These are phyloP conservation scores for Sceloporus undulatus DNA, from an alignment of 2,113 vertebrate genomes.

Conservation along the genomic window DNA sequence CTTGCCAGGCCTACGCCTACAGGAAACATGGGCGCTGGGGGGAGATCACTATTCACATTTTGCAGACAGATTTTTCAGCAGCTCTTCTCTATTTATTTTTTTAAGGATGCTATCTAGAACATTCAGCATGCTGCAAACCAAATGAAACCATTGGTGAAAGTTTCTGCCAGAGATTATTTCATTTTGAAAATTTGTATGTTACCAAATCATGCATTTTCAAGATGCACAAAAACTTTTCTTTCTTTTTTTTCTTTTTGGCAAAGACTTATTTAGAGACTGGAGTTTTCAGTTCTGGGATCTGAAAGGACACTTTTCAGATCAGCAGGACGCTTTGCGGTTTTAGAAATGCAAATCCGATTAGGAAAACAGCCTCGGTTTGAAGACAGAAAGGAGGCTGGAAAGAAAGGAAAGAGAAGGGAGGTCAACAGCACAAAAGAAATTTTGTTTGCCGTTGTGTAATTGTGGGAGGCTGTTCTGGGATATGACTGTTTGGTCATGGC, in stretches of 20 bases:
- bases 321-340: not conserved
- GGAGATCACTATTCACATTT: not conserved
- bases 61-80: not conserved
- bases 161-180: not conserved
- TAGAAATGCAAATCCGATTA: slow-evolving; percentile 70
- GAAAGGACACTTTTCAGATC: not conserved
- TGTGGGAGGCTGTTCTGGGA: not conserved
- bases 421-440: slow-evolving; percentile 49
- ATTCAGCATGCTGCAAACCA: not conserved
- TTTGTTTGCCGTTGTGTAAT: slow-evolving; percentile 37
- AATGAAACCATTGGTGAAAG: fast-evolving
- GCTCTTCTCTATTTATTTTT: not conserved
- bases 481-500: not conserved
- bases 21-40: not conserved
- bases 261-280: not conserved
- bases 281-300: not conserved
- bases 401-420: not conserved
- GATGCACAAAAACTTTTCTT: not conserved
- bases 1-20: not conserved
- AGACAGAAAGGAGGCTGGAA: no score
- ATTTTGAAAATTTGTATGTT: no score
- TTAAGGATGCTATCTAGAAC: not conserved
- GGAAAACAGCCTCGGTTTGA: slow-evolving; percentile 29
- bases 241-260: not conserved
- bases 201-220: not conserved